phyloP scores from a whole-genome alignment of 2,888 invertebrate species.

The Calameuta pallipes region DNA sequence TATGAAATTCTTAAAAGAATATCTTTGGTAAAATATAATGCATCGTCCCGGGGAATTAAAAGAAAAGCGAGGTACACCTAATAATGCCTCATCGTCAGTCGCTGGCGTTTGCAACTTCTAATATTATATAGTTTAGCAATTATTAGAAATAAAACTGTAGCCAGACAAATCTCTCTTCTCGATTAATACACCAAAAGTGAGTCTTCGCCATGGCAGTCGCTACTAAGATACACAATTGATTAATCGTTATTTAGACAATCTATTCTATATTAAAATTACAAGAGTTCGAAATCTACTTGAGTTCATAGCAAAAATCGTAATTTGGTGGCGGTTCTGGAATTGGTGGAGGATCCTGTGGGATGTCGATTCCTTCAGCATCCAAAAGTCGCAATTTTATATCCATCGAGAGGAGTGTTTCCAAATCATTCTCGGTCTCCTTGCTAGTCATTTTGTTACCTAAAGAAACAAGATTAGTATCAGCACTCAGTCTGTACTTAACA shows the following conservation, averaged over 20 bases:
- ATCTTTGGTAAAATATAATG: slow-evolving; percentile 42
- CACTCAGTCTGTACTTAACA: background rate
- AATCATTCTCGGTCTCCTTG: slow-evolving; percentile 87
- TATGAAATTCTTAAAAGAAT: slow-evolving; percentile 32
- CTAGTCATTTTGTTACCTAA: slow-evolving; percentile 89
- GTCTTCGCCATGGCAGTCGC: too few relatives aligned
- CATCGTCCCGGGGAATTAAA: slow-evolving; percentile 12
- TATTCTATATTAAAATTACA: too few relatives aligned
- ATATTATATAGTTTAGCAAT: too few relatives aligned
- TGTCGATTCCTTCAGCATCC: slow-evolving; percentile 94
- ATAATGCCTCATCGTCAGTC: too few relatives aligned
- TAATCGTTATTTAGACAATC: too few relatives aligned
- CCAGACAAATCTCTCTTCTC: too few relatives aligned
- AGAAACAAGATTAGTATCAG: slow-evolving; percentile 21
- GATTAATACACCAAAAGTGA: too few relatives aligned
- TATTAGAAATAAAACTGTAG: too few relatives aligned
- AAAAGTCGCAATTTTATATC: slow-evolving; percentile 93
- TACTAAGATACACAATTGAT: too few relatives aligned
- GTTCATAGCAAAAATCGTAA: slow-evolving; percentile 87
- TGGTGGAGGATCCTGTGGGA: slow-evolving; percentile 91
- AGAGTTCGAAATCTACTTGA: slow-evolving; percentile 67
- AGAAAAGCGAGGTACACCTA: too few relatives aligned
- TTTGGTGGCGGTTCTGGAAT: slow-evolving; percentile 94
- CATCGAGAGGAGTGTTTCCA: slow-evolving; percentile 93
- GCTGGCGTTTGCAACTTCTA: too few relatives aligned